Conservation (phyloP, 2,797 vertebrate species). For the Crenuchus spilurus region DNA sequence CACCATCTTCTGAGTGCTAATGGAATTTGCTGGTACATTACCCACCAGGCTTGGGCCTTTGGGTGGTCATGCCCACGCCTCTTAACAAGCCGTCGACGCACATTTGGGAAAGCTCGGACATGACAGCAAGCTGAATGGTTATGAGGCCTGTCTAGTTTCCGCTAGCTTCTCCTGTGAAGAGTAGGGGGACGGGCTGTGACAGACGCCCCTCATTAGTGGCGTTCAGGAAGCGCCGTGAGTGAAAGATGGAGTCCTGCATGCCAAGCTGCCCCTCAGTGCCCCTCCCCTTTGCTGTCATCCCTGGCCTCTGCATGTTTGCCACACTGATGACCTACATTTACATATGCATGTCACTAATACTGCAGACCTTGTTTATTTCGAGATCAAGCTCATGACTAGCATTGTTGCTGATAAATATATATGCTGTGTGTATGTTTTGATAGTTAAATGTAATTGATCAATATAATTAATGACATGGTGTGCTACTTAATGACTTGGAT, state of each 20-base stretch:
- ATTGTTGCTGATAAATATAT: neutral
- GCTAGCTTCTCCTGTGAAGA: conserved; percentile 30
- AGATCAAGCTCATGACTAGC: neutral
- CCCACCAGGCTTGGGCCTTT: conserved; percentile 20
- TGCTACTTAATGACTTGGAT: too few species aligned
- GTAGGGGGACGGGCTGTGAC: conserved; percentile 43
- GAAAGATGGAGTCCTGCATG: conserved; percentile 49
- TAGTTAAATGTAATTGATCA: too few species aligned
- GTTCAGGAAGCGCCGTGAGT: conserved; percentile 55
- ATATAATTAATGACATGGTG: too few species aligned
- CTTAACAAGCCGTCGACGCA: conserved; percentile 50
- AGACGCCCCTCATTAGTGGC: conserved; percentile 61
- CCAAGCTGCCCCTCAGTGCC: conserved; percentile 21
- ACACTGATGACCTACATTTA: conserved; percentile 75
- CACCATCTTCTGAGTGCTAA: conserved; percentile 39
- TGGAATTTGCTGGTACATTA: conserved; percentile 46
- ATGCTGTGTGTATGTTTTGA: too few species aligned
- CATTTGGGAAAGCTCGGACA: conserved; percentile 43
- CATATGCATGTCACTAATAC: conserved; percentile 46
- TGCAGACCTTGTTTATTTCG: neutral
- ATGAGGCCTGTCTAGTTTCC: conserved; percentile 36
- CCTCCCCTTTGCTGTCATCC: conserved; percentile 43
- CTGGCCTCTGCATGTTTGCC: conserved; percentile 54
- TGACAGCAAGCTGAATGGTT: conserved; percentile 40
- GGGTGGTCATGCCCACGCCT: neutral